Evolutionary conservation across 1,140 invertebrate species (phyloP).

Genomic region (Apis mellifera): Amel_HAv3.1 CM009945.2:2544001-2544500

Average conservation of each 20-base stretch:
- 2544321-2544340: background rate
- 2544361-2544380: background rate
- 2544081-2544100: background rate
- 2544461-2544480: background rate
- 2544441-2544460: background rate
- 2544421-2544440: background rate
- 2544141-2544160: background rate
- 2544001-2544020: background rate
- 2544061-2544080: background rate
- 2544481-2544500: background rate
- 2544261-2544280: no score
- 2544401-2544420: background rate
- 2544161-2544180: background rate
- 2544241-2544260: no score
- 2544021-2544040: background rate
- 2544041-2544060: constrained; percentile 18
- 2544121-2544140: constrained; percentile 16
- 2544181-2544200: background rate
- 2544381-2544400: background rate
- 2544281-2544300: background rate
- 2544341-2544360: background rate
- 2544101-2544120: background rate
- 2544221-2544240: no score
- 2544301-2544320: background rate
- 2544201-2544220: no score